These are phyloP conservation scores for Triplophysa tibetana DNA, from an alignment of 2,113 vertebrate genomes.

Conservation along the genomic window DNA sequence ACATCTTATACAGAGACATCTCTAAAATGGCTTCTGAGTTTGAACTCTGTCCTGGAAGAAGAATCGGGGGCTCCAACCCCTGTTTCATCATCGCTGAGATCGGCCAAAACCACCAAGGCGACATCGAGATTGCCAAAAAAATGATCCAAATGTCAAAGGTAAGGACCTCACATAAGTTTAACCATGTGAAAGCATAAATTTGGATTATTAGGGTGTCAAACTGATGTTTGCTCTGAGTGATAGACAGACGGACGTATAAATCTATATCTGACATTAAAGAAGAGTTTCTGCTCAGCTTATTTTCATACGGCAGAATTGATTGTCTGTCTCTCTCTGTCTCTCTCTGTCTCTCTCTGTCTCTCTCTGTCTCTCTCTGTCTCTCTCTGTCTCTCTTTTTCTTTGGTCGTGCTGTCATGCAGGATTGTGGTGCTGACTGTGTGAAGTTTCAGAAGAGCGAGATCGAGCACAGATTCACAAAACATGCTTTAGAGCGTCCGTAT, in stretches of 20 bases:
- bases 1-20: background rate
- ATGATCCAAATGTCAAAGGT: slow-evolving; percentile 88
- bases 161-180: slow-evolving; percentile 29
- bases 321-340: background rate
- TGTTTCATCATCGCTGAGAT: slow-evolving; percentile 94
- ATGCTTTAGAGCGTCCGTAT: no score
- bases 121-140: slow-evolving; percentile 84
- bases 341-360: background rate
- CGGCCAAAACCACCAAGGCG: slow-evolving; percentile 91
- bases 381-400: background rate
- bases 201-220: no score
- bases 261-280: no score
- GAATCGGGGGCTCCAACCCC: slow-evolving; percentile 81
- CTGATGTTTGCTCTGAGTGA: no score
- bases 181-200: background rate
- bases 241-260: no score
- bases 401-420: background rate
- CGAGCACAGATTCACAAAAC: no score
- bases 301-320: no score
- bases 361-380: background rate
- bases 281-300: no score
- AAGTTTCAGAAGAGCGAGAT: no score
- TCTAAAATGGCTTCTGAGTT: slow-evolving; percentile 79
- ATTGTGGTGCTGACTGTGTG: no score
- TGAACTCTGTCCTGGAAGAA: slow-evolving; percentile 84